Percentiles rank a stretch among this genome's conserved stretches.
These are phyloP conservation scores for Egretta garzetta DNA, from an alignment of 2,113 vertebrate species.

Conservation along the genomic window DNA sequence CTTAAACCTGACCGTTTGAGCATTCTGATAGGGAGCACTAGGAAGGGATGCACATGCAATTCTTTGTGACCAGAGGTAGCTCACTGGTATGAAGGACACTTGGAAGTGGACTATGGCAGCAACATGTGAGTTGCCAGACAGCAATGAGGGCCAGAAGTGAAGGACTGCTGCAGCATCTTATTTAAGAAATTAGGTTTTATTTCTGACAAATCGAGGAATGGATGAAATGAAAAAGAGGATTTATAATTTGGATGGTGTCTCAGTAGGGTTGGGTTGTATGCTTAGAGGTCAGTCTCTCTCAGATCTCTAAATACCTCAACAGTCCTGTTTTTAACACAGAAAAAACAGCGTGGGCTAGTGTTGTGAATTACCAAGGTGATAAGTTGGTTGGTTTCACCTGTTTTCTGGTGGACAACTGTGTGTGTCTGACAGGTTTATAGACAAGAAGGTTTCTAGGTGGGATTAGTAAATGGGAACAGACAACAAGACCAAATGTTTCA, in stretches of 20 bases:
- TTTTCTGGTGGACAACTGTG: not conserved
- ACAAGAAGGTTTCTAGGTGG: not conserved
- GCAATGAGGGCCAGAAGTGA: not conserved
- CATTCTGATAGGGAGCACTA: not conserved
- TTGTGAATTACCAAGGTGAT: not conserved
- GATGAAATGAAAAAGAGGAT: not conserved
- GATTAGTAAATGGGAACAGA: not conserved
- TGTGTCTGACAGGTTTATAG: not conserved
- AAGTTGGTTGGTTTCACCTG: not conserved
- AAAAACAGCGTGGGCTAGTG: not conserved
- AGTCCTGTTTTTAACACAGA: not conserved
- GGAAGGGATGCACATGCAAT: not conserved
- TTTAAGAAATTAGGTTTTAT: not conserved
- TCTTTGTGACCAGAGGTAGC: not conserved
- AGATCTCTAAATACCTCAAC: not conserved
- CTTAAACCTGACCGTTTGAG: not conserved
- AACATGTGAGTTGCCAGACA: not conserved
- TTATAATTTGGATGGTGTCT: not conserved
- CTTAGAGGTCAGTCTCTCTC: not conserved
- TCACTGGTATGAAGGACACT: not conserved
- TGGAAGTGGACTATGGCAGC: not conserved
- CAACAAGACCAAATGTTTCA: not conserved
- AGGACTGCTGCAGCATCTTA: not conserved
- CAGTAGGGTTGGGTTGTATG: not conserved
- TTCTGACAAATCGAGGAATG: not conserved